These are phyloP conservation scores for Pycnonotus jocosus DNA, from an alignment of 2,113 vertebrate genomes.

Conservation along the genomic window DNA sequence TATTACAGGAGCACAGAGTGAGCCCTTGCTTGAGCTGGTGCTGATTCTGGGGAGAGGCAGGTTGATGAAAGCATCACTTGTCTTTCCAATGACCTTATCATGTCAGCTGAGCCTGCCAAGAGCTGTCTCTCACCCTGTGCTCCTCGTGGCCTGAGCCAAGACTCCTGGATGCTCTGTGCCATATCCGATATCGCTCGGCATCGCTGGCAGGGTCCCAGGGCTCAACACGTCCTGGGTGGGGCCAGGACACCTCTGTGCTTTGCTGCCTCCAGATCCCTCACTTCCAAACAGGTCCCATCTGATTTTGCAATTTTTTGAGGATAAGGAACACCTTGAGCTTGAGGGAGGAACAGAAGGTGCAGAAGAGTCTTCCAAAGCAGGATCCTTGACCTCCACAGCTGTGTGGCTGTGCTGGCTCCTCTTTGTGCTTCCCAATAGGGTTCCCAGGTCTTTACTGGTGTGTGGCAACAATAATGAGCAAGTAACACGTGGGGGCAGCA, in stretches of 20 bases:
- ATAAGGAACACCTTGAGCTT: not conserved
- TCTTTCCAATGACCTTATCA: constrained; percentile 32
- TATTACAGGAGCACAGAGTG: not conserved
- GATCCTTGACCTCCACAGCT: not conserved
- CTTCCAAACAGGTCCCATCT: not conserved
- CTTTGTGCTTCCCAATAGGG: not conserved
- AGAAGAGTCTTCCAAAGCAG: not conserved
- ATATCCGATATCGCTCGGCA: accelerated
- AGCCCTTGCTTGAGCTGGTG: not conserved
- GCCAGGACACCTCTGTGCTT: not conserved
- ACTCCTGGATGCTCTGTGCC: not conserved
- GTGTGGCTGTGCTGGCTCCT: not conserved
- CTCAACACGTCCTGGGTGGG: not conserved
- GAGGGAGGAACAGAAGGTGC: not conserved
- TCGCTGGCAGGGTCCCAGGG: not conserved
- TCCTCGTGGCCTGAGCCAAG: not conserved
- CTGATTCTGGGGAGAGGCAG: not conserved
- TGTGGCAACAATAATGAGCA: not conserved
- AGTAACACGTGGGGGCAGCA: constrained; percentile 43
- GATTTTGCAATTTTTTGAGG: not conserved
- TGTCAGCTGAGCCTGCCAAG: constrained; percentile 28
- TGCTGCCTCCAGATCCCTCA: not conserved
- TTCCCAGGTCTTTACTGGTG: not conserved
- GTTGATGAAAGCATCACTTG: constrained; percentile 29
- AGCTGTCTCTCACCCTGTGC: not conserved